Percentiles rank a stretch among this genome's conserved stretches.
Evolutionary conservation across 2,888 invertebrate species (phyloP).

Genomic region (Plusia festucae): DNA sequence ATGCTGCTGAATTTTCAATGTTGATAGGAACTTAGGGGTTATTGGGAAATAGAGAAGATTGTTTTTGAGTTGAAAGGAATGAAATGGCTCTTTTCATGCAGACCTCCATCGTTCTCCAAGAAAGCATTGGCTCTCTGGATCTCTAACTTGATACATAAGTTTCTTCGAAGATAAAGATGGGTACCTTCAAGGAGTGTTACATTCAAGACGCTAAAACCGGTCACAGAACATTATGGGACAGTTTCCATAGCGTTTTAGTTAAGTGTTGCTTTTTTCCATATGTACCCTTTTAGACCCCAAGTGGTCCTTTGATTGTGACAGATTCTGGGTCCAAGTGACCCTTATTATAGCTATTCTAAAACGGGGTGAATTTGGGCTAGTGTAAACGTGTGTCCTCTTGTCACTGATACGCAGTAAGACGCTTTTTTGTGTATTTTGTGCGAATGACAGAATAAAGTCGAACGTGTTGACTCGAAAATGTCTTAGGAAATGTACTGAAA

Average conservation of each 20-base stretch:
- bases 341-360: slow-evolving; percentile 47
- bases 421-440: slow-evolving; percentile 11
- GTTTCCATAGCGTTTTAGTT: slow-evolving; percentile 73
- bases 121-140: not conserved
- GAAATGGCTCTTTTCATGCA: not conserved
- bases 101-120: not conserved
- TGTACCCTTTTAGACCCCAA: slow-evolving; percentile 65
- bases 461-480: slow-evolving; percentile 3
- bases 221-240: slow-evolving; percentile 65
- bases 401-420: slow-evolving; percentile 21
- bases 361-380: slow-evolving; percentile 15
- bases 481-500: slow-evolving; percentile 13
- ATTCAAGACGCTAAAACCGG: slow-evolving; percentile 61
- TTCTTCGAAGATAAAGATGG: not conserved
- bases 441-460: slow-evolving; percentile 10
- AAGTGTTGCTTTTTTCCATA: slow-evolving; percentile 66
- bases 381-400: slow-evolving; percentile 30
- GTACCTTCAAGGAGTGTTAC: slow-evolving; percentile 35
- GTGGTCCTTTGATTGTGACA: slow-evolving; percentile 70
- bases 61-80: not conserved
- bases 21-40: not conserved
- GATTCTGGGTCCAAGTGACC: slow-evolving; percentile 56
- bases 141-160: not conserved
- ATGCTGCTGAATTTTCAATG: not conserved
- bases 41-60: not conserved